Percentiles rank a stretch among this genome's conserved stretches.
Conservation (phyloP, 2,113 vertebrate species). For the Psettodes erumei region DNA sequence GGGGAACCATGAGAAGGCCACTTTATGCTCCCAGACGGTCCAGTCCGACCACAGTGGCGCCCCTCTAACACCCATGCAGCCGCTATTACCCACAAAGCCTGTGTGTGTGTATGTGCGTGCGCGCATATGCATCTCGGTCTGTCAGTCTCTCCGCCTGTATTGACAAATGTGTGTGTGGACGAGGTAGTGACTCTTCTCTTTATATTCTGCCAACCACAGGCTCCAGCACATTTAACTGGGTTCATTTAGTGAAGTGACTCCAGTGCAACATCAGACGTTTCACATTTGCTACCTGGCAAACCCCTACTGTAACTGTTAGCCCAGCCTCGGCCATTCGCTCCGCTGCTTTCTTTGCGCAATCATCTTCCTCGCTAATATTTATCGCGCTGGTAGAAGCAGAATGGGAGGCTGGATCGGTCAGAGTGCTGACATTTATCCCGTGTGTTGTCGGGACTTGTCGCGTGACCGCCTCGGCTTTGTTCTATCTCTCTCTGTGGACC, state of each 20-base stretch:
- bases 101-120: slow-evolving; percentile 46
- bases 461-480: slow-evolving; percentile 59
- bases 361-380: slow-evolving; percentile 42
- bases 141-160: slow-evolving; percentile 47
- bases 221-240: slow-evolving; percentile 62
- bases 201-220: slow-evolving; percentile 62
- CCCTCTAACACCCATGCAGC: slow-evolving; percentile 81
- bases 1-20: slow-evolving; percentile 81
- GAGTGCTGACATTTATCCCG: slow-evolving; percentile 69
- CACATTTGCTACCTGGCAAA: slow-evolving; percentile 53
- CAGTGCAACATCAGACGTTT: slow-evolving; percentile 46
- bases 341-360: slow-evolving; percentile 2
- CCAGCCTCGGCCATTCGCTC: slow-evolving; percentile 18
- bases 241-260: slow-evolving; percentile 60
- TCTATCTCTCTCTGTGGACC: slow-evolving; percentile 66
- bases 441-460: slow-evolving; percentile 61
- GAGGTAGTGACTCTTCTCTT: slow-evolving; percentile 72
- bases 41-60: slow-evolving; percentile 81
- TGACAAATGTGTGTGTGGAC: slow-evolving; percentile 70
- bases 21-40: slow-evolving; percentile 82
- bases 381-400: slow-evolving; percentile 36
- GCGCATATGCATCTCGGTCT: slow-evolving; percentile 24
- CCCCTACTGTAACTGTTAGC: slow-evolving; percentile 21
- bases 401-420: slow-evolving; percentile 57
- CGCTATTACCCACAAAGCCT: slow-evolving; percentile 70